A percentile compares a stretch with the other conserved stretches of the same genome.
These are phyloP conservation scores for Siniperca chuatsi DNA, from an alignment of 2,113 vertebrate genomes.

Conservation along the genomic window DNA sequence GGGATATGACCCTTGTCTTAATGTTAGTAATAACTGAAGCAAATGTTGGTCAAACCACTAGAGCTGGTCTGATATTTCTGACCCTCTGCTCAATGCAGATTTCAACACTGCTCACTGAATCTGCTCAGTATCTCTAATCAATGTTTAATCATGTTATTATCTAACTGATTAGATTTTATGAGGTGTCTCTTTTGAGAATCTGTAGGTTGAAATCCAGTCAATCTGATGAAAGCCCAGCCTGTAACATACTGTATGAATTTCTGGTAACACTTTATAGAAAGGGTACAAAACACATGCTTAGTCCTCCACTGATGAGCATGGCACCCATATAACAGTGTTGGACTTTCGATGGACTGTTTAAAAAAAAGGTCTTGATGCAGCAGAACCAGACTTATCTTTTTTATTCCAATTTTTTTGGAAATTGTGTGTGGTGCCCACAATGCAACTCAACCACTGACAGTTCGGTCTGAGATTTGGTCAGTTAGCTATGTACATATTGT, in stretches of 20 bases:
- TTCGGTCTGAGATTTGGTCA: too few species aligned
- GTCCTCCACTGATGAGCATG: background rate
- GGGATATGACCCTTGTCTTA: constrained; percentile 13
- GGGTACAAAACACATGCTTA: background rate
- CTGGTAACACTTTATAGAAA: background rate
- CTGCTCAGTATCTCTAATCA: constrained; percentile 15
- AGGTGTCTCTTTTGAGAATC: background rate
- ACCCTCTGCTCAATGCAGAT: constrained; percentile 15
- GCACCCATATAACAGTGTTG: background rate
- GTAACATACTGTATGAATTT: background rate
- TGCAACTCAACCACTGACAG: too few species aligned
- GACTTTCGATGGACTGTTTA: background rate
- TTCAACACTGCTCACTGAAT: background rate
- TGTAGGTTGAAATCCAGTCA: background rate
- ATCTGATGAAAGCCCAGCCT: background rate
- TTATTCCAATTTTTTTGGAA: background rate
- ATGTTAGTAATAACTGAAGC: constrained; percentile 24
- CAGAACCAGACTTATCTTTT: background rate
- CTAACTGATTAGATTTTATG: constrained; percentile 14
- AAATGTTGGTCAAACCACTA: constrained; percentile 20
- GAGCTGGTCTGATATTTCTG: constrained; percentile 19
- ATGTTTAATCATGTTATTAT: constrained; percentile 27
- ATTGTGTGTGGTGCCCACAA: too few species aligned
- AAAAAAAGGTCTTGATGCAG: background rate
- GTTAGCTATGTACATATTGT: too few species aligned